A percentile compares a stretch with the other conserved stretches of the same genome.
Evolutionary conservation across 2,888 invertebrate genomes (phyloP).

Genomic region (Ornithoptera priamus): DNA sequence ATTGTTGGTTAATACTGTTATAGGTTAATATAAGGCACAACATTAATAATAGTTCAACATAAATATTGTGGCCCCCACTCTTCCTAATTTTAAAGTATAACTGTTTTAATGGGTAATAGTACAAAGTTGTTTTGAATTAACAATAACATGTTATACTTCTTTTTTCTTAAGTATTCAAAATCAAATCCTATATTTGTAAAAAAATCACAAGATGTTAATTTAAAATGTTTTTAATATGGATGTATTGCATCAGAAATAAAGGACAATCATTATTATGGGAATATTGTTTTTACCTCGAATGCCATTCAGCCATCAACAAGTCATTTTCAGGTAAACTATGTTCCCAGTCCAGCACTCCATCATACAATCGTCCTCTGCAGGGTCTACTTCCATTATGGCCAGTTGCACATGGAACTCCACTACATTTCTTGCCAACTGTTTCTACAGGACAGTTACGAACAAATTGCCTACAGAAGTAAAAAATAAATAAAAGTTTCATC

Average conservation of each 20-base stretch:
- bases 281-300: slow-evolving; percentile 84
- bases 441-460: slow-evolving; percentile 87
- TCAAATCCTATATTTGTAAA: too few relatives aligned
- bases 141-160: too few relatives aligned
- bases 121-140: too few relatives aligned
- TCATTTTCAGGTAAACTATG: slow-evolving; percentile 94
- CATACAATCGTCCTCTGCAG: slow-evolving; percentile 93
- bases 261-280: neutral
- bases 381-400: slow-evolving; percentile 84
- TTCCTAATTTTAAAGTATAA: too few relatives aligned
- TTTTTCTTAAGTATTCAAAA: too few relatives aligned
- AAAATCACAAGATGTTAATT: neutral
- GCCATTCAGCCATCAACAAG: slow-evolving; percentile 89
- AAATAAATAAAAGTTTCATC: neutral
- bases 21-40: too few relatives aligned
- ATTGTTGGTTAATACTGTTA: too few relatives aligned
- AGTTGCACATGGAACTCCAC: slow-evolving; percentile 84
- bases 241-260: neutral
- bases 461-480: slow-evolving; percentile 83
- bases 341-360: slow-evolving; percentile 99
- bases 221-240: neutral
- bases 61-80: too few relatives aligned
- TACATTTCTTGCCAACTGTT: slow-evolving; percentile 88
- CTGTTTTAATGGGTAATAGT: too few relatives aligned
- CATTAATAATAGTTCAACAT: too few relatives aligned